A percentile compares a stretch with the other conserved stretches of the same genome.
Conservation (phyloP, 2,888 invertebrate species). For the Melinaea marsaeus region DNA sequence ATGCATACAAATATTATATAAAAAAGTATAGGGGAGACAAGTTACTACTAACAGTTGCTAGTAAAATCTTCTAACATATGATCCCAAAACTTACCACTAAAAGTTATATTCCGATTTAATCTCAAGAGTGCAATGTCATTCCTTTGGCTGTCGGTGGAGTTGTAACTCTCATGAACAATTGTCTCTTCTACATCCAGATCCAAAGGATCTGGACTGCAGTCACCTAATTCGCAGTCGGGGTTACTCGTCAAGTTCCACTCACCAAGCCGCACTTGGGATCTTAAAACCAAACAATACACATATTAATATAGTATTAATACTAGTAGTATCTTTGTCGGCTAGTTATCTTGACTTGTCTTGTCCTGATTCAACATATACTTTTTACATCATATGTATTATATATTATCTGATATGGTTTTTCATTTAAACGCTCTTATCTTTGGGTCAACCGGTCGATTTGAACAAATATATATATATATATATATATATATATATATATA, state of each 20-base stretch:
- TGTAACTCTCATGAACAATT: slow-evolving; percentile 82
- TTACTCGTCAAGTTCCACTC: slow-evolving; percentile 81
- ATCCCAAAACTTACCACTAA: slow-evolving; percentile 60
- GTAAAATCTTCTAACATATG: background rate
- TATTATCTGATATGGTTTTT: too few relatives aligned
- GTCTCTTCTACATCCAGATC: slow-evolving; percentile 80
- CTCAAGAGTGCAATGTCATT: slow-evolving; percentile 86
- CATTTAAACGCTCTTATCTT: too few relatives aligned
- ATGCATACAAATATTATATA: too few relatives aligned
- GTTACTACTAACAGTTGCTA: too few relatives aligned
- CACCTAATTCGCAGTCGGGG: slow-evolving; percentile 77
- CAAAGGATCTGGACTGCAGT: slow-evolving; percentile 79
- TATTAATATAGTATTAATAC: slow-evolving; percentile 36
- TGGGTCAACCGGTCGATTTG: too few relatives aligned
- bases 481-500: too few relatives aligned
- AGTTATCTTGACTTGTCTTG: too few relatives aligned
- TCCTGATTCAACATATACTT: too few relatives aligned
- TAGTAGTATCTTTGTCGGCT: too few relatives aligned
- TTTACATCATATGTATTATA: too few relatives aligned
- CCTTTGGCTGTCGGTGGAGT: slow-evolving; percentile 73
- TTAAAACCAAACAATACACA: slow-evolving; percentile 36
- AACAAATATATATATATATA: too few relatives aligned
- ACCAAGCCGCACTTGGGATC: slow-evolving; percentile 80
- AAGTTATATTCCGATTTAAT: slow-evolving; percentile 71
- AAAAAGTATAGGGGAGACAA: too few relatives aligned